Conservation (phyloP, 2,888 invertebrate genomes). For the Ellobium chinense region DNA sequence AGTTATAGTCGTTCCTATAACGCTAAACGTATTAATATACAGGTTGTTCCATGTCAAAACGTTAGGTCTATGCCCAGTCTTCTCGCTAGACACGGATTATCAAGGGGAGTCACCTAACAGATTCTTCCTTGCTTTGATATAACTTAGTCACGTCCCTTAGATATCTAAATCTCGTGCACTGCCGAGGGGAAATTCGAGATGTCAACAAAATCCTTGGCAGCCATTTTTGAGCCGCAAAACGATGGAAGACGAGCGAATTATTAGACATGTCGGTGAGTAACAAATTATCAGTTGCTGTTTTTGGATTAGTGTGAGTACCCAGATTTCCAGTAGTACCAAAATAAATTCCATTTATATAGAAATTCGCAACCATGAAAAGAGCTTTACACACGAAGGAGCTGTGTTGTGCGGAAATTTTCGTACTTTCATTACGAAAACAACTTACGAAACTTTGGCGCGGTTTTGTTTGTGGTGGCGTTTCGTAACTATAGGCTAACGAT, state of each 20-base stretch:
- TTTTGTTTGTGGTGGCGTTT: too few relatives aligned
- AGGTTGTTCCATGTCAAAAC: too few relatives aligned
- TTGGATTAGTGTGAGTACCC: too few relatives aligned
- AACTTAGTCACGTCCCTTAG: not conserved
- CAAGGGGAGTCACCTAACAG: not conserved
- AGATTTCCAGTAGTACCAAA: too few relatives aligned
- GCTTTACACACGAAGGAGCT: conserved; percentile 32
- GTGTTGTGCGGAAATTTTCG: conserved; percentile 29
- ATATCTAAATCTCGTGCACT: not conserved
- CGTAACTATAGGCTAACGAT: too few relatives aligned
- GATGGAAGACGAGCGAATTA: not conserved
- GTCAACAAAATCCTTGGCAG: conserved; percentile 13
- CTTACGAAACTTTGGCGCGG: conserved; percentile 46
- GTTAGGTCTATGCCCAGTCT: too few relatives aligned
- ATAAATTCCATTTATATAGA: too few relatives aligned
- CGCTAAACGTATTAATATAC: too few relatives aligned
- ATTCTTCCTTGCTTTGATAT: not conserved
- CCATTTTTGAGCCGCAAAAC: conserved; percentile 31
- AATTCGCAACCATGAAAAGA: conserved; percentile 24
- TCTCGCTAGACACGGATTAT: not conserved
- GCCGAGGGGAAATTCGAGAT: not conserved
- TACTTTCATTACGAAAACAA: conserved; percentile 1
- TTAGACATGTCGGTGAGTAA: not conserved
- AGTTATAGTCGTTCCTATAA: too few relatives aligned
- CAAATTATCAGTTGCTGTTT: too few relatives aligned